Base-by-base conservation (phyloP, 2,113 vertebrate genomes). In the Eublepharis macularius region DNA sequence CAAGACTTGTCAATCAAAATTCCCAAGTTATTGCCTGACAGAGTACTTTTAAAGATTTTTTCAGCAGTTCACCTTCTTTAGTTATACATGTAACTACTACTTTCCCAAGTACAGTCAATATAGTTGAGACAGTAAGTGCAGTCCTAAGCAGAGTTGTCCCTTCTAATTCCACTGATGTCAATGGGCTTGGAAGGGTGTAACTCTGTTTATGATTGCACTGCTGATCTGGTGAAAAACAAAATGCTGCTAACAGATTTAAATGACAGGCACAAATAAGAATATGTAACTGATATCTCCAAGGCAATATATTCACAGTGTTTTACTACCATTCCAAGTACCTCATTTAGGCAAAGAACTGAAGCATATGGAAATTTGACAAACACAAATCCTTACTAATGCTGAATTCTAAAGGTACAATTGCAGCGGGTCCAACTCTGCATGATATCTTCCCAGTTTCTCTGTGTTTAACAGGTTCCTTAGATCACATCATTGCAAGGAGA, bases 1-100 rank as follows among this genome's bases (percentile, higher is more conserved):
- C 82, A 93, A 88, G 95, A 81, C 80, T 82, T 95, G 95, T 94
- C 96, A 96, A 93, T 96, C 76, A 93, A 95, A 86, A 92, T 87
- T 88, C 85, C 79, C 2, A n/a, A 93, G 84, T 41, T 91, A 79
- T 47, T 76, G 73, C 65, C 86, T 87, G 39, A 79, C 26, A 74
- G 90, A 89, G 78, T 91, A 91, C 86, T 16, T 29, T 81, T 45
- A 36, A 49, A 63, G 65, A 84, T 29, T 87, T 78, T 88, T 86
- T 78, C 21, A 26, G 34, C 14, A 45, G 43, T 5, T 24, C 7
- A 19, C 21, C 11, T 49, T 14, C 43, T 39, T 47, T 76, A 19
- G n/a, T 19, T 39, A 12, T 5, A 29, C n/a, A n/a, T 45, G 19
- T 75, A 21, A n/a, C 57, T 41, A 29, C 13, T 17, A 13, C 26